Evolutionary conservation across 2,888 invertebrate species (phyloP), one percentile per base, ranked within the genome.

Genomic region (Drosophila macrospina): DNA sequence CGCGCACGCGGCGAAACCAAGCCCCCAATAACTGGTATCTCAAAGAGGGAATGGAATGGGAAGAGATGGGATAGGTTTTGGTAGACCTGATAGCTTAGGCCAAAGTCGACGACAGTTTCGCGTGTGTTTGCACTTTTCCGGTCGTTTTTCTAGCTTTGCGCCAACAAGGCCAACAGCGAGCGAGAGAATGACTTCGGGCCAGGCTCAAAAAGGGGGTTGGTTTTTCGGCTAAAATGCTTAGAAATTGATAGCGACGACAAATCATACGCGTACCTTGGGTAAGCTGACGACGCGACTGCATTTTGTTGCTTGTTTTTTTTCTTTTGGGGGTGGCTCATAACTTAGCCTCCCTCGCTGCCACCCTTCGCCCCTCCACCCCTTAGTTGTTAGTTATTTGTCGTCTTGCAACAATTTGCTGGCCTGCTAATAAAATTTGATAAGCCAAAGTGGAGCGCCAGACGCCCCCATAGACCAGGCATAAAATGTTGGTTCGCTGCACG

Each of bases 401-500:
- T 78, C 79, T 78, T 86, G 86, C 81, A 86, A 64, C 88, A 81
- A 86, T 86, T 86, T 84, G 83, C 83, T 65, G 76, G 78, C 65
- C 86, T 51, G 86, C 88, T 83, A 86, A 86, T 87, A 83, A 85
- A 86, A 83, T 83, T 80, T 86, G 81, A 88, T 86, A 86, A 86
- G 86, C 87, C 75, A 86, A 81, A 80, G 83, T 78, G 84, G 70
- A 69, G 83, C 78, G 54, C 34, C 78, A 72, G 75, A 74, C 60
- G 34, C 51, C 44, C 32, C 50, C 41, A 48, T 50, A 48, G 47
- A 56, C 54, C 52, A 41, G 34, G 69, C 77, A 84, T 83, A 84
- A 88, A 86, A 86, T 88, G 85, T 88, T 80, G 79, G 69, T 74
- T 66, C 78, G 77, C 71, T 89, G 89, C 90, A 90, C 90, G 90